phyloP scores from a whole-genome alignment of 1,140 invertebrate genomes.

The Goniozus legneri region DNA sequence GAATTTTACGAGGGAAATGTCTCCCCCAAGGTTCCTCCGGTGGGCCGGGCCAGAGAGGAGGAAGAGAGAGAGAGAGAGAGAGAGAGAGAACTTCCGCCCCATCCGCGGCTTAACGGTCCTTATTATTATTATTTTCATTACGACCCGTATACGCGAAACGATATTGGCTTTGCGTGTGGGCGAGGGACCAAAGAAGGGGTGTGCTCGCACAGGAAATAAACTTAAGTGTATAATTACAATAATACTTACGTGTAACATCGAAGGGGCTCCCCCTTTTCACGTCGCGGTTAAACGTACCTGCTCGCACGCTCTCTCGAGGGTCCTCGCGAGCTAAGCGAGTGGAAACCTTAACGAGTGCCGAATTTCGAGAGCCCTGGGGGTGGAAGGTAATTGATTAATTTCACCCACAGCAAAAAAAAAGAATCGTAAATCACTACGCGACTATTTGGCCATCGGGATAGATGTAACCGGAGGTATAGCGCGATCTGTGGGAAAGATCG shows the following conservation, averaged over 20 bases:
- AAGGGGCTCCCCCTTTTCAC: neutral
- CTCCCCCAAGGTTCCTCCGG: too few species aligned
- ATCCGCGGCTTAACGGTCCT: slow-evolving; percentile 46
- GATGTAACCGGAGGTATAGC: too few species aligned
- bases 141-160: slow-evolving; percentile 38
- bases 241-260: slow-evolving; percentile 50
- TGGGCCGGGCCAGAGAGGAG: neutral
- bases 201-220: slow-evolving; percentile 54
- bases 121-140: slow-evolving; percentile 54
- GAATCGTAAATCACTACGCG: too few species aligned
- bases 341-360: slow-evolving; percentile 43
- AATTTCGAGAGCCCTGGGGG: slow-evolving; percentile 34
- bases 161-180: slow-evolving; percentile 33
- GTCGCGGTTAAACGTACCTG: slow-evolving; percentile 20
- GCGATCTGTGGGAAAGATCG: slow-evolving; percentile 11
- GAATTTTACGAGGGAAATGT: slow-evolving; percentile 5
- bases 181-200: too few species aligned
- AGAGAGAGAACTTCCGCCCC: slow-evolving; percentile 32
- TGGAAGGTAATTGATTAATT: too few species aligned
- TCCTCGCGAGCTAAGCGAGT: too few species aligned
- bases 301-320: neutral
- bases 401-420: too few species aligned
- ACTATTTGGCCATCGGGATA: too few species aligned
- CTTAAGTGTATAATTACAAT: slow-evolving; percentile 55
- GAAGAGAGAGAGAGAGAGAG: neutral